Evolutionary conservation across 2,797 vertebrate species (phyloP).

Genomic region (Crocodylus rhombifer): DNA sequence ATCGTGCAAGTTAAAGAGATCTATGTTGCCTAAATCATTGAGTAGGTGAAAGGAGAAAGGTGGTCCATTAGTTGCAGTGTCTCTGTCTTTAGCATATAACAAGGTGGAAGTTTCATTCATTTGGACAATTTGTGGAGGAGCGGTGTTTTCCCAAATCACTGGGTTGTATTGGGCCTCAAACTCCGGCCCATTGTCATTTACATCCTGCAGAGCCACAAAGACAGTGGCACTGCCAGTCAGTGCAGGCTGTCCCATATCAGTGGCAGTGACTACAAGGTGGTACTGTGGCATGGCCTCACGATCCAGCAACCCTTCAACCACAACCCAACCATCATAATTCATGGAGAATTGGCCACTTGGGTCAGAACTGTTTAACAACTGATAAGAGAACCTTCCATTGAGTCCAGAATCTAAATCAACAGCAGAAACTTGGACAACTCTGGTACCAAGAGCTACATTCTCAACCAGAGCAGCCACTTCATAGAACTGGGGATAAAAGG

Average conservation of each 20-base stretch:
- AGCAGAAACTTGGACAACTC: conserved; percentile 88
- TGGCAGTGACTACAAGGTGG: conserved; percentile 86
- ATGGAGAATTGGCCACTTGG: conserved; percentile 86
- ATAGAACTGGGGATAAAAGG: conserved; percentile 90
- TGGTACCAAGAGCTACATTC: conserved; percentile 85
- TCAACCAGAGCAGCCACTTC: conserved; percentile 86
- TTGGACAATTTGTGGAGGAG: conserved; percentile 83
- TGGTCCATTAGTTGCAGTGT: conserved; percentile 83
- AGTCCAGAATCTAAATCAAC: conserved; percentile 89
- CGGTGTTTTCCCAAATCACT: conserved; percentile 90
- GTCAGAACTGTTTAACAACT: conserved; percentile 85
- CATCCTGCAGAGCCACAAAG: conserved; percentile 85
- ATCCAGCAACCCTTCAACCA: conserved; percentile 86
- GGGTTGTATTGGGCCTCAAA: conserved; percentile 88
- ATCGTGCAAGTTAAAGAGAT: conserved; percentile 88
- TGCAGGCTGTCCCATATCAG: conserved; percentile 85
- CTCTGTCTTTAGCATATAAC: conserved; percentile 86
- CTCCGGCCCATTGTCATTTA: conserved; percentile 92
- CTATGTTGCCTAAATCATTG: conserved; percentile 71
- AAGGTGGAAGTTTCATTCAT: conserved; percentile 88
- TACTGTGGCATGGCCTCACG: conserved; percentile 86
- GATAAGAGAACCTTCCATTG: conserved; percentile 88
- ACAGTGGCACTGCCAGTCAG: conserved; percentile 88
- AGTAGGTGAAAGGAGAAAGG: conserved; percentile 89
- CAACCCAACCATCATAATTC: conserved; percentile 86